Evolutionary conservation across 2,113 vertebrate genomes (phyloP), one percentile per base, ranked within the genome.

Genomic region (Oenanthe melanoleuca): DNA sequence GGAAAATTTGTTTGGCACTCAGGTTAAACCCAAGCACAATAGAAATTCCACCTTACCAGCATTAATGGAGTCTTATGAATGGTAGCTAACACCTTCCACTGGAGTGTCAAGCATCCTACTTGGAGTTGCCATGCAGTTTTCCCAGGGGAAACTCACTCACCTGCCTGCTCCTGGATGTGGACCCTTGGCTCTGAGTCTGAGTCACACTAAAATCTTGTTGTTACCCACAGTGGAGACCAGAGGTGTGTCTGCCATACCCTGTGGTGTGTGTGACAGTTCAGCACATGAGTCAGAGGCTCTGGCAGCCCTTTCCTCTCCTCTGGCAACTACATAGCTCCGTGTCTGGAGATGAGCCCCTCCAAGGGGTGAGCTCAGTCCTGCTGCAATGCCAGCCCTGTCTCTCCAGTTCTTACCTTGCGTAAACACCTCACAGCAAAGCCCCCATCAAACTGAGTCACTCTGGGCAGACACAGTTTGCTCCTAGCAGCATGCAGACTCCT

Each of bases 271-370:
- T 40, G 29, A 26, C 40, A 40, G 34, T 22, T 17, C 16, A 80
- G 65, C 29, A 33, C 13, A 18, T 3, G 12, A 20, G 25, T 37
- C 52, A 91, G 24, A 50, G 31, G 60, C 20, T 71, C 38, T 83
- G 72, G 44, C 49, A 86, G 33, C 33, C 5, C 37, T 55, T 53
- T 47, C 55, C 50, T 65, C 21, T 78, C 33, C 44, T n/a, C 18
- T 67, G 34, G 80, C 38, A 67, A 40, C 26, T 42, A 14, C 5
- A 25, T 0, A 1, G 26, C n/a, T 93, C 60, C 0, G 0, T 5
- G 12, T 20, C 75, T 65, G 49, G 26, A 50, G 52, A 50, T 2
- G 1, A 56, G 59, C 28, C 34, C 10, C 33, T 86, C 64, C 17
- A 26, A 83, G 18, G 29, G 26, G 5, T 0, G 2, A 75, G 72